Evolutionary conservation across 1,140 invertebrate genomes (phyloP).

Genomic region (Aphis craccivora): DNA sequence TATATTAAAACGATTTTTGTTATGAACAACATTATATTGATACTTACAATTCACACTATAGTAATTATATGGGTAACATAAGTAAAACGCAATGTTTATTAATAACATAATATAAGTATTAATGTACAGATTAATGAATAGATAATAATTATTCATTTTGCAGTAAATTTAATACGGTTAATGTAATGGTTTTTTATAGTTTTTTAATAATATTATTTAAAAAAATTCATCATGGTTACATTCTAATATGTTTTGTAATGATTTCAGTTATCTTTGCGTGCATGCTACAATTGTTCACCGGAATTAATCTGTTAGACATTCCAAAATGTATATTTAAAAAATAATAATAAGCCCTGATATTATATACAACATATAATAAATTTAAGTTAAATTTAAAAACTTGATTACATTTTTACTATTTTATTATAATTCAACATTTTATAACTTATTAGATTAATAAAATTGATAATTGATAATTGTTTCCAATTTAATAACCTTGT

Average conservation of each 20-base stretch:
- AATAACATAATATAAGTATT: too few relatives aligned
- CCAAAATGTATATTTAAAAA: not conserved
- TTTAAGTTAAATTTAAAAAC: not conserved
- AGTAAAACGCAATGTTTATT: too few relatives aligned
- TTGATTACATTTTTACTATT: not conserved
- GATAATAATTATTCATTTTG: too few relatives aligned
- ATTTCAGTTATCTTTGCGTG: slow-evolving; percentile 35
- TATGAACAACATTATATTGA: too few relatives aligned
- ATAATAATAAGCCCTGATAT: not conserved
- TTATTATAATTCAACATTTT: not conserved
- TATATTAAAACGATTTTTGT: too few relatives aligned
- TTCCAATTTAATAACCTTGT: not conserved
- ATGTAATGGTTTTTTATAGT: too few relatives aligned
- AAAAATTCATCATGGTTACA: not conserved
- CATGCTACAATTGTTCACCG: slow-evolving; percentile 32
- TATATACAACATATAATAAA: not conserved
- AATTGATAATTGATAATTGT: not conserved
- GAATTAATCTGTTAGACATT: slow-evolving; percentile 25
- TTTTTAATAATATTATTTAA: too few relatives aligned
- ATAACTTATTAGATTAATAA: not conserved
- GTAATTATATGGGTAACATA: too few relatives aligned
- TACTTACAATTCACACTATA: too few relatives aligned
- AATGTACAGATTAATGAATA: too few relatives aligned
- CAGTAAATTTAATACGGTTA: too few relatives aligned
- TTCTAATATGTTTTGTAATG: not conserved